Base-by-base conservation (phyloP, 2,113 vertebrate genomes). In the Grantiella picta region DNA sequence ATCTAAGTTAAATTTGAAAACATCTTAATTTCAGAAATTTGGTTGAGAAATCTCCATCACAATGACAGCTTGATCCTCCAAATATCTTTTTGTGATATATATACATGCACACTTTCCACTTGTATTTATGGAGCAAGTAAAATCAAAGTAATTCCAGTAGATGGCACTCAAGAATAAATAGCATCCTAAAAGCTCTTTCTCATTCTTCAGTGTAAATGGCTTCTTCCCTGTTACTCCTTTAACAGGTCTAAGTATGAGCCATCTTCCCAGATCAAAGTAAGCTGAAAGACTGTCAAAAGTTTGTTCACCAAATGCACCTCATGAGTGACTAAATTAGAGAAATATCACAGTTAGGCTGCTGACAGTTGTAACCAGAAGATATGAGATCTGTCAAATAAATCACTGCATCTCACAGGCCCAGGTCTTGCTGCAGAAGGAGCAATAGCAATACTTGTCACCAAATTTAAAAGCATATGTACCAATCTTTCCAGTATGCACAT, bases 401-500 rank as follows among this genome's bases (percentile, higher is more conserved):
- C 54, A 23, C 35, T 42, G 42, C n/a, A 40, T 12, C 23, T 36
- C 44, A 71, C 52, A 69, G 12, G 1, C 82, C n/a, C 40, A n/a
- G 35, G 33, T 56, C 76, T 69, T 68, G 44, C 68, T 76, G 68
- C 69, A 86, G 72, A 40, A 57, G 69, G 17, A 65, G 36, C 28
- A 64, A 42, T 10, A 78, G 35, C 4, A 3, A 23, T 71, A 35
- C 40, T 68, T 53, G 33, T 42, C 65, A 77, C 40, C 3, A 0
- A 59, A 54, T 54, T 76, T 22, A 60, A 85, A 77, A 93, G 49
- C 24, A 13, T 1, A 1, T 73, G 73, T 96, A 98, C 98, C 97
- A 1, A 98, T 95, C 60, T 84, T 94, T 81, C 99, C 99, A 3
- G 98, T 97, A 81, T 83, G 70, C 14, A 94, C 44, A 87, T 99